Evolutionary conservation across 2,888 invertebrate genomes (phyloP), one percentile per base, ranked within the genome.

Genomic region (Napeogenes inachia): DNA sequence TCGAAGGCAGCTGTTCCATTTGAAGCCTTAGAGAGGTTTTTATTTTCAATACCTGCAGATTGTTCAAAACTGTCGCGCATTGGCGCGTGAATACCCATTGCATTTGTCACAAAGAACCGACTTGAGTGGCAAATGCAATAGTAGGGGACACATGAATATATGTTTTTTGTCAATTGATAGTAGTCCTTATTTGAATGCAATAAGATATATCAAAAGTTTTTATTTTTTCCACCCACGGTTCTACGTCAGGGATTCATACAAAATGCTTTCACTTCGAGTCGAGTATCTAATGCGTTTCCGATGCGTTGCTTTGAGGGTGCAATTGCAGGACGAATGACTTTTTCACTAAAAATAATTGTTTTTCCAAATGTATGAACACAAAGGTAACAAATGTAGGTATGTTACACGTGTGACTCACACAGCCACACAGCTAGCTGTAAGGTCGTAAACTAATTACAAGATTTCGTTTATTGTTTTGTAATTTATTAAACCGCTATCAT

Each of bases 41-140:
- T 71, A 68, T 69, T 72, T 72, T 71, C 68, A 71, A 69, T 65
- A 68, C 62, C 64, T 54, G 57, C 59, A 64, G 61, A 69, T 65
- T 57, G 68, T 63, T 68, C 65, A 69, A 68, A 70, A 70, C 69
- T 66, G 71, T 73, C 67, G 68, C 61, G 67, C 70, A 67, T 59
- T 65, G 64, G 62, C 66, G 70, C 74, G 72, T 74, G 74, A 77
- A 80, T 73, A 68, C 73, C 58, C 3, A 58, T 60, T 67, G 72
- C 75, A 74, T 72, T 71, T 78, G 76, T 76, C 75, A 80, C 78
- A 77, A 80, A 77, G 75, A 68, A 72, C 61, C 64, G 67, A 67
- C 63, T 63, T 61, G 70, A 67, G 68, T 66, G 67, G 57, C 60
- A 66, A 63, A 50, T 50, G 30, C 50, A 50, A 50, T 50, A 50